Percentiles rank a stretch among this genome's conserved stretches.
These are phyloP conservation scores for Willowsia nigromaculata DNA, from an alignment of 2,888 invertebrate species.

Conservation along the genomic window DNA sequence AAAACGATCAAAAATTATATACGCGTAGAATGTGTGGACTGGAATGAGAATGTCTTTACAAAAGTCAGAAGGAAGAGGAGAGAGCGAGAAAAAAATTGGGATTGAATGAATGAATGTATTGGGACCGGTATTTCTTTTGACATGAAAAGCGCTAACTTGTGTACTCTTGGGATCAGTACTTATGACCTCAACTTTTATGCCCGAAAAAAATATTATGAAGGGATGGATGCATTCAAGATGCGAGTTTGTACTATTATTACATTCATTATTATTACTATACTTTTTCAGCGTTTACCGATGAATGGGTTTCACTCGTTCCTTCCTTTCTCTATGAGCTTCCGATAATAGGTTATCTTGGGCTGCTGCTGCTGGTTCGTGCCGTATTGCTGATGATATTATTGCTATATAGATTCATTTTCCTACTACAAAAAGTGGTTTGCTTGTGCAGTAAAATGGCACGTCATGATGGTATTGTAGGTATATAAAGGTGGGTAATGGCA, in stretches of 20 bases:
- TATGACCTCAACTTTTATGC: slow-evolving; percentile 68
- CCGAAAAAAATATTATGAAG: slow-evolving; percentile 59
- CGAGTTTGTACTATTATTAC: slow-evolving; percentile 56
- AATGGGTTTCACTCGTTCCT: background rate
- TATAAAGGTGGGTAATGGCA: slow-evolving; percentile 10
- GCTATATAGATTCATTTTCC: background rate
- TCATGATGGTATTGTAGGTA: slow-evolving; percentile 31
- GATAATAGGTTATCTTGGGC: slow-evolving; percentile 7
- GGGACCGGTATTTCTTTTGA: slow-evolving; percentile 71
- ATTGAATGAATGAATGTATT: slow-evolving; percentile 69
- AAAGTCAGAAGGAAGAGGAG: background rate
- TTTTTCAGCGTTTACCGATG: slow-evolving; percentile 11
- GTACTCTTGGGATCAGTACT: slow-evolving; percentile 70
- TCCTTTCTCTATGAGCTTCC: background rate
- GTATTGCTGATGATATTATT: slow-evolving; percentile 20
- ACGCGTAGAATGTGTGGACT: background rate
- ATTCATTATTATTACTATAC: slow-evolving; percentile 68
- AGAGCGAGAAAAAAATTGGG: slow-evolving; percentile 51
- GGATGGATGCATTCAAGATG: slow-evolving; percentile 63
- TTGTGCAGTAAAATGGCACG: slow-evolving; percentile 6
- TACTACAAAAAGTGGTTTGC: background rate
- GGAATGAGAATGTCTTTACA: background rate
- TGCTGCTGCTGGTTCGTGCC: background rate
- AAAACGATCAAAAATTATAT: background rate
- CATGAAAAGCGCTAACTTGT: slow-evolving; percentile 68